Base-by-base conservation (phyloP, 2,888 invertebrate genomes). In the Loripinus fragilis region DNA sequence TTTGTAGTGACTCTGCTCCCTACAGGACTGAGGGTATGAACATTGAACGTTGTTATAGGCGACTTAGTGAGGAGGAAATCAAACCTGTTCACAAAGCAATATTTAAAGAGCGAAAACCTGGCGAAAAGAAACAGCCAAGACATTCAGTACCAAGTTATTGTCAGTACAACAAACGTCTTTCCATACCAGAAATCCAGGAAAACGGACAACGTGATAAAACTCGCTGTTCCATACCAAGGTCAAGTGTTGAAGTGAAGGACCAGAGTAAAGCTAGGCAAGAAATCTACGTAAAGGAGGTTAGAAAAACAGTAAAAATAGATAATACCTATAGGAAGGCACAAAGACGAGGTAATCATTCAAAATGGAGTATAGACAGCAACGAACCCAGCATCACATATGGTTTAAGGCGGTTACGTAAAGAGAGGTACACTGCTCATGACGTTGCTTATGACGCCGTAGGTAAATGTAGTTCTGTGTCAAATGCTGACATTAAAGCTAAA, bases 1-100 rank as follows among this genome's bases (percentile, higher is more conserved):
- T 92, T 48, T 87, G 89, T 65, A 91, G 90, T 76, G 88, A 86
- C n/a, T 76, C 84, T 8, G 89, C 89, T 23, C 90, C 91, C 0
- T 91, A 86, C 80, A 84, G 86, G 3, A 74, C 85, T 50, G 88
- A 89, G 30, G 88, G 89, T 3, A 80, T 89, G 10, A 84, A 83
- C 68, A 71, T 88, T 8, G 85, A 86, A n/a, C 68, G 91, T 15
- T 85, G 82, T 15, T 89, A 88, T 70, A 78, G 77, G 10, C 30
- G 79, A 35, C 41, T 74, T 35, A 76, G 74, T 30, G 79, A 65
- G 2, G 69, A 52, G 5, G 86, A 85, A 60, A 67, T 80, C 12
- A 85, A 83, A 64, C 48, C 65, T 41, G 7, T 7, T 20, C 41
- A 65, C 5, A 41, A 65, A n/a, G 10, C 35, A 20, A n/a, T 65